A percentile compares a stretch with the other conserved stretches of the same genome.
These are phyloP conservation scores for Pardosa pseudoannulata DNA, from an alignment of 2,888 invertebrate genomes.

Conservation along the genomic window DNA sequence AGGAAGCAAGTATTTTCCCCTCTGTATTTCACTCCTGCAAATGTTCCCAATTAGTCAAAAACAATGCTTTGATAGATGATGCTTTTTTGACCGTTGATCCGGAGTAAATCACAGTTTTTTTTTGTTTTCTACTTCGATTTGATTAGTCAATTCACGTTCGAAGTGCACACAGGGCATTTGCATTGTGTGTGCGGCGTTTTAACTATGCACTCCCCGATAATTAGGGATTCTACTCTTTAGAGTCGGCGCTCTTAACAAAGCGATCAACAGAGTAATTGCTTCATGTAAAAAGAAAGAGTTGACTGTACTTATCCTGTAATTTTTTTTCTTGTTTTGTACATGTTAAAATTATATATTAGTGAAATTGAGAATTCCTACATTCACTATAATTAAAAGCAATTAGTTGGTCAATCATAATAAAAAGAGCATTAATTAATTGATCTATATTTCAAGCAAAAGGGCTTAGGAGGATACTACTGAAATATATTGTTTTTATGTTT, in stretches of 20 bases:
- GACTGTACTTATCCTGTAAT: neutral
- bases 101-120: conserved; percentile 19
- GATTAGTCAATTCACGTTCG: neutral
- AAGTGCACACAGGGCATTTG: neutral
- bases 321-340: too few species aligned
- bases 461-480: too few species aligned
- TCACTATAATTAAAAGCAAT: too few species aligned
- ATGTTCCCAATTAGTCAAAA: neutral
- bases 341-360: too few species aligned
- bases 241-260: neutral
- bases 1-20: conserved; percentile 4
- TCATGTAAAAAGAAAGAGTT: neutral
- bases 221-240: neutral
- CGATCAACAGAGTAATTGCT: conserved; percentile 7
- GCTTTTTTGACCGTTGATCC: conserved; percentile 10
- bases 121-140: neutral
- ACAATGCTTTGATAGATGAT: conserved; percentile 21
- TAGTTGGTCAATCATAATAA: too few species aligned
- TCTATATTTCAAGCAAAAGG: too few species aligned
- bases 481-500: too few species aligned
- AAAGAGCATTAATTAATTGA: too few species aligned
- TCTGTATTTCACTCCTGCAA: neutral
- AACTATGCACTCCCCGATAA: conserved; percentile 39
- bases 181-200: neutral
- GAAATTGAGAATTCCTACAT: too few species aligned